Base-by-base conservation (phyloP, 1,140 invertebrate genomes). In the Papilio aristodemus region DNA sequence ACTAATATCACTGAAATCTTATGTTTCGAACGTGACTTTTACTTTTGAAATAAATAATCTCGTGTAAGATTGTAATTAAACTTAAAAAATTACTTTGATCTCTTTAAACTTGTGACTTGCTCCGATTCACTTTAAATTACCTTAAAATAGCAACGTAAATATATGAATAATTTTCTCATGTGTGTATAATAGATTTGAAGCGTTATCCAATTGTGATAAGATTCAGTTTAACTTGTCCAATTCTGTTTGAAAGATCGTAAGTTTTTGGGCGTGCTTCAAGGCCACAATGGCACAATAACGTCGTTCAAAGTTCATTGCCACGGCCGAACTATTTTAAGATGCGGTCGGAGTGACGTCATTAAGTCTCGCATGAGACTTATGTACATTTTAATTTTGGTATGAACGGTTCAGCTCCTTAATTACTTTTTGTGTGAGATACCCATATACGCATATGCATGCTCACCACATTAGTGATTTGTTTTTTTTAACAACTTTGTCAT, bases 291-390 rank as follows among this genome's bases (percentile, higher is more conserved):
- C n/a, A 62, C 14, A 62, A 22, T 39, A 62, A 19, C 19, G 46
- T 54, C 14, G 59, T 38, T 36, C 36, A 5, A 76, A 74, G 78
- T 79, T 79, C 71, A 79, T 71, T 74, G 73, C 70, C 73, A 77
- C 69, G 72, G 71, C 58, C 69, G 37, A 68, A 46, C 69, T 59
- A 63, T 71, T 71, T 70, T 67, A 36, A 41, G 32, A 54, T 58
- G 50, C 70, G 66, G 75, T 73, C 71, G 71, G 13, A 67, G 57
- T 73, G 70, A 71, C 70, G 71, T 71, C 75, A 68, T 75, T 68
- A 71, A 60, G 22, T 59, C 39, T 77, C 77, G 73, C 73, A 74
- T 80, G 69, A 76, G 19, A 25, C 22, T 22, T 22, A 22, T 0
- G 13, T 36, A 11, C 25, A 17, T 36, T 58, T 25, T 58, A n/a